Evolutionary conservation across 2,888 invertebrate species (phyloP).

Genomic region (Rosalia funebris): DNA sequence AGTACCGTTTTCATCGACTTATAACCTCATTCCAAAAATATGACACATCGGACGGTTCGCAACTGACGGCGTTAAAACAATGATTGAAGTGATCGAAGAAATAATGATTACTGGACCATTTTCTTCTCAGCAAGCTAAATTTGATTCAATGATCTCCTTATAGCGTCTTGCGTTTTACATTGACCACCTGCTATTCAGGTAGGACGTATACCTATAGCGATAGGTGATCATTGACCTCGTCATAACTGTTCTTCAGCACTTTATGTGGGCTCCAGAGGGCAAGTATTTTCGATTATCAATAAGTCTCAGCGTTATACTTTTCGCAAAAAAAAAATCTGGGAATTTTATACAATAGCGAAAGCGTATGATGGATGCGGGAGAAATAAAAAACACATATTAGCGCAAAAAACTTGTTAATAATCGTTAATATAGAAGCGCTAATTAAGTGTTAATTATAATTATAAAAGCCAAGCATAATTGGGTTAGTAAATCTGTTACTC

Average conservation of each 20-base stretch:
- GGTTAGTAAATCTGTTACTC: conserved; percentile 24
- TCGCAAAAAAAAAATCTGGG: conserved; percentile 21
- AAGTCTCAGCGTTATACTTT: conserved; percentile 25
- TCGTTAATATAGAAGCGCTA: not conserved
- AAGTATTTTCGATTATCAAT: conserved; percentile 45
- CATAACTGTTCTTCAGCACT: conserved; percentile 58
- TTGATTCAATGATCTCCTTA: not conserved
- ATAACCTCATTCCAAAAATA: conserved; percentile 29
- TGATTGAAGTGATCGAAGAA: not conserved
- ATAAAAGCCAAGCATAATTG: not conserved
- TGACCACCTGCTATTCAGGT: conserved; percentile 27
- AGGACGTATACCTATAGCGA: conserved; percentile 31
- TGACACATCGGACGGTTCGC: conserved; percentile 13
- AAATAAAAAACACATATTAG: not conserved
- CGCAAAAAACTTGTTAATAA: not conserved
- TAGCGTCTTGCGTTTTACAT: conserved; percentile 1
- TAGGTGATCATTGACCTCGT: conserved; percentile 61
- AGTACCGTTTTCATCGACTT: conserved; percentile 27
- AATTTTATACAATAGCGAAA: not conserved
- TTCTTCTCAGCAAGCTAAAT: not conserved
- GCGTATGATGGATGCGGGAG: not conserved
- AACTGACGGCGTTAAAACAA: not conserved
- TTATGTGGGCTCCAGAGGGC: conserved; percentile 55
- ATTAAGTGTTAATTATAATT: not conserved
- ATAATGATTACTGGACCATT: not conserved